phyloP scores from a whole-genome alignment of 2,888 invertebrate genomes.

The Leptinotarsa haldemani region DNA sequence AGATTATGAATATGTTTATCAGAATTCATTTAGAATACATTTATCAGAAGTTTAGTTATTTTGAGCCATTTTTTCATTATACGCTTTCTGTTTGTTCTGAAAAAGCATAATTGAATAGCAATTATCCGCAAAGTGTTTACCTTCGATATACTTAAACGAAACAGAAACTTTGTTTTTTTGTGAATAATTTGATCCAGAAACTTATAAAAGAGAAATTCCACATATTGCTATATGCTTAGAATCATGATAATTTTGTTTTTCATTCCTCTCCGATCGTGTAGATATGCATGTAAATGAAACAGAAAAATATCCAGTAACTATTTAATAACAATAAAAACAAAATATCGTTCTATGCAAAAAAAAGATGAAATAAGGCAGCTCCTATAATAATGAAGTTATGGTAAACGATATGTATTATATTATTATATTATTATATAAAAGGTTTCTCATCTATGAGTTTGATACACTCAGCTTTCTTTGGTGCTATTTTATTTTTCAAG shows the following conservation, averaged over 20 bases:
- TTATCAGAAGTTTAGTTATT: not conserved
- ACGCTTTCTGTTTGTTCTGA: not conserved
- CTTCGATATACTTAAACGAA: not conserved
- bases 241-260: constrained; percentile 3
- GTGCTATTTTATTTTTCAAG: constrained; percentile 4
- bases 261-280: constrained; percentile 1
- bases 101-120: not conserved
- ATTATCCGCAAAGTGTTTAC: not conserved
- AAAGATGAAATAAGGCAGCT: not conserved
- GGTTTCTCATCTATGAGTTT: constrained; percentile 7
- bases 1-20: not conserved
- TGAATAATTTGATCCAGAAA: not conserved
- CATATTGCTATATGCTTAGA: not conserved
- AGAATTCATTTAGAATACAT: not conserved
- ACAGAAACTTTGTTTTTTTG: not conserved
- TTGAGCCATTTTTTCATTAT: not conserved
- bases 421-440: not conserved
- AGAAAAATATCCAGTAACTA: constrained; percentile 2
- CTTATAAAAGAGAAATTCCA: not conserved
- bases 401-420: not conserved
- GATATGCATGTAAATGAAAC: not conserved
- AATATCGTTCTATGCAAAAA: constrained; percentile 3
- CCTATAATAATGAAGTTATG: no score
- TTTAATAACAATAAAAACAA: constrained; percentile 4
- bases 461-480: constrained; percentile 7